Evolutionary conservation across 2,113 vertebrate genomes (phyloP), one percentile per base, ranked within the genome.

Genomic region (Scatophagus argus): DNA sequence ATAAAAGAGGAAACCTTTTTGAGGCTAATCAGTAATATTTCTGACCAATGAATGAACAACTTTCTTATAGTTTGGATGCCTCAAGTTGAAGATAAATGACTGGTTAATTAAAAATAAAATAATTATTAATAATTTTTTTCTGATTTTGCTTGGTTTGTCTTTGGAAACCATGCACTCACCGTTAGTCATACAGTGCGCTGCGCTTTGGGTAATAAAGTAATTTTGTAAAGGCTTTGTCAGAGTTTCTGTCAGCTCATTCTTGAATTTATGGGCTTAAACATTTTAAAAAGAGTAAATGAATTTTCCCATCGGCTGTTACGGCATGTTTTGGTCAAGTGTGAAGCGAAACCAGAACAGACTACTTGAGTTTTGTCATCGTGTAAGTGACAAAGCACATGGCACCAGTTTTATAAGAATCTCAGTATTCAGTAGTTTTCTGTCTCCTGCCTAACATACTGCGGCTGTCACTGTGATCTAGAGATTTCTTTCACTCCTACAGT

Each of bases 121-220:
- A 59, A 38, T n/a, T 44, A 32, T 36, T 74, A 67, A 71, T 66
- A 29, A 25, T 46, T 69, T 68, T 44, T 72, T 4, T 61, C 47
- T 31, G 59, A 19, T 77, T 82, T 71, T 89, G 74, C 77, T 87
- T 66, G n/a, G 44, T 64, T 83, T 12, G 47, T 69, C 56, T 61
- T 36, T 82, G 64, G 56, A 82, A 77, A 62, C 46, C 25, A 31
- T 36, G 16, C 61, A 59, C 21, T 29, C 23, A 14, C n/a, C 27
- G 65, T 54, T 85, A 80, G 78, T 84, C 84, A 70, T 19, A 55
- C 11, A 46, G 27, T 49, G 49, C 54, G 29, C 55, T 68, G 52
- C 58, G 56, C 51, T 83, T 61, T 66, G 59, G 41, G 74, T 54
- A 54, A 68, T 51, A 46, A 55, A 46, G 49, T 46, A 70, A 56